Percentiles rank a stretch among this genome's conserved stretches.
phyloP scores from a whole-genome alignment of 1,140 invertebrate species.

The Drosophila nannoptera region DNA sequence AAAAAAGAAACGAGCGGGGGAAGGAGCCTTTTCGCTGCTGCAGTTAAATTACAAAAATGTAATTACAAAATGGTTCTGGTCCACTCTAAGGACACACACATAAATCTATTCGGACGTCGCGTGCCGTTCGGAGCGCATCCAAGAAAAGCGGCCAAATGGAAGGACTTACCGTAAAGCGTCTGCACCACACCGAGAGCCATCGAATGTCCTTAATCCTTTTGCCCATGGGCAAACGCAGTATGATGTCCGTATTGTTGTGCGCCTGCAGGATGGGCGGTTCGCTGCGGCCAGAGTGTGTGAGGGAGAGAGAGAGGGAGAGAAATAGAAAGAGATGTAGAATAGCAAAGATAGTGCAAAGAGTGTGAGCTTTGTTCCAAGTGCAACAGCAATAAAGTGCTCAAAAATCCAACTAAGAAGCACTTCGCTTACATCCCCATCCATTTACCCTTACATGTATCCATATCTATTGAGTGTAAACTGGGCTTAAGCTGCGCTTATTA shows the following conservation, averaged over 20 bases:
- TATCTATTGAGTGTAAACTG: constrained; percentile 23
- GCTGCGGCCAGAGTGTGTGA: constrained; percentile 79
- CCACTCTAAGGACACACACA: constrained; percentile 59
- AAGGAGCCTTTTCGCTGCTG: constrained; percentile 37
- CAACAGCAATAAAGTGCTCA: constrained; percentile 3
- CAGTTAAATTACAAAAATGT: constrained; percentile 72
- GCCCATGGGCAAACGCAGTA: constrained; percentile 89
- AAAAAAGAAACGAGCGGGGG: background rate
- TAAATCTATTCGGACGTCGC: constrained; percentile 63
- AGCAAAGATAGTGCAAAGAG: background rate
- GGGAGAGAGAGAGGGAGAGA: constrained; percentile 5
- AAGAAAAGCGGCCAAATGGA: constrained; percentile 23
- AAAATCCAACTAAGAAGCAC: constrained; percentile 12
- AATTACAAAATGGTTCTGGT: constrained; percentile 63
- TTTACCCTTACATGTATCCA: background rate
- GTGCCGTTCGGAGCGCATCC: constrained; percentile 48
- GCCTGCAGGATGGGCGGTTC: constrained; percentile 87
- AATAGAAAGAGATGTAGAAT: background rate
- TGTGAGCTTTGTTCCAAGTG: background rate
- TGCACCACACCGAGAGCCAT: constrained; percentile 94
- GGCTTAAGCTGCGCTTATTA: constrained; percentile 30
- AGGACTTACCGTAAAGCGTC: constrained; percentile 90
- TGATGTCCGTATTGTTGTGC: constrained; percentile 89
- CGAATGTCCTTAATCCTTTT: constrained; percentile 91
- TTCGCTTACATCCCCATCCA: background rate